A percentile compares a stretch with the other conserved stretches of the same genome.
Evolutionary conservation across 2,888 invertebrate genomes (phyloP).

Genomic region (Xanthorhoe spadicearia): DNA sequence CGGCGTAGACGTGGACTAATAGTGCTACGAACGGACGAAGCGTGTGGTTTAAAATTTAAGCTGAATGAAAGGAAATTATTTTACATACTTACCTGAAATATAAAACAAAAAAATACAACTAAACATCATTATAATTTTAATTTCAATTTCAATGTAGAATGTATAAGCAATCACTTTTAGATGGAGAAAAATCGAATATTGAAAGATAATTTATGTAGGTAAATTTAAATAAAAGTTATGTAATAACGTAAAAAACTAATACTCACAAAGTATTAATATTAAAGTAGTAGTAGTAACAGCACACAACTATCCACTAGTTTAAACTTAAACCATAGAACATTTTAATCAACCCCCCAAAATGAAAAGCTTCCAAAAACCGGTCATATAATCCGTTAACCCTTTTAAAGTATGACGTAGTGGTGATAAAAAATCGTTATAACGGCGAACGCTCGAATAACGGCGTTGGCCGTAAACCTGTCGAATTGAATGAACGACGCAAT

Average conservation of each 20-base stretch:
- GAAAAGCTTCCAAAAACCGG: slow-evolving; percentile 23
- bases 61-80: too few species aligned
- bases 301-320: neutral
- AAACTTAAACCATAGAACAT: slow-evolving; percentile 8
- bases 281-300: too few species aligned
- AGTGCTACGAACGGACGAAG: slow-evolving; percentile 21
- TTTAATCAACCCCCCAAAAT: slow-evolving; percentile 28
- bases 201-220: too few species aligned
- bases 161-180: too few species aligned
- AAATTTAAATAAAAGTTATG: too few species aligned
- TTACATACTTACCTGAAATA: too few species aligned
- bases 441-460: slow-evolving; percentile 72
- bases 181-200: too few species aligned
- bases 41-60: neutral
- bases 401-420: slow-evolving; percentile 75
- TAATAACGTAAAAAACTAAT: too few species aligned
- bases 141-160: too few species aligned
- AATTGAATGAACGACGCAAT: slow-evolving; percentile 66
- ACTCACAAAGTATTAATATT: too few species aligned
- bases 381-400: slow-evolving; percentile 55
- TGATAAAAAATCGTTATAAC: slow-evolving; percentile 77
- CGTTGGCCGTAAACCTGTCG: slow-evolving; percentile 74
- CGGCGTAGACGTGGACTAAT: slow-evolving; percentile 37
- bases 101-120: too few species aligned
- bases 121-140: too few species aligned